Percentiles rank a stretch among this genome's conserved stretches.
Evolutionary conservation across 2,113 vertebrate genomes (phyloP).

Genomic region (Promerops cafer): DNA sequence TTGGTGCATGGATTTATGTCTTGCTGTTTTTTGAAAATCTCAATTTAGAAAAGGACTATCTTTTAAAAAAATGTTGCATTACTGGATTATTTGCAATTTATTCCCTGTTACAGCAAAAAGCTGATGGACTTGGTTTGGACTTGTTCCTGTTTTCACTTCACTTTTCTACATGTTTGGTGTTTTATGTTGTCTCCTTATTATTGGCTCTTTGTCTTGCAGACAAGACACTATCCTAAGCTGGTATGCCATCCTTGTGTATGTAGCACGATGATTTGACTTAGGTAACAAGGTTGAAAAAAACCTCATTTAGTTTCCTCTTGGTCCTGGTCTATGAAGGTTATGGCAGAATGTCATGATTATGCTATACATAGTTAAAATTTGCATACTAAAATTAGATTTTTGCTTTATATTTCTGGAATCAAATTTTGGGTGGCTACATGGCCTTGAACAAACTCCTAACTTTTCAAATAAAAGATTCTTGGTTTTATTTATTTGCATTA

Average conservation of each 20-base stretch:
- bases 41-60: background rate
- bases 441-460: background rate
- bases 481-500: background rate
- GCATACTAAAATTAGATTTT: background rate
- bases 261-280: background rate
- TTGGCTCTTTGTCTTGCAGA: background rate
- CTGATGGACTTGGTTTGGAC: background rate
- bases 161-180: accelerated
- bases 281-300: background rate
- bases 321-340: background rate
- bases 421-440: background rate
- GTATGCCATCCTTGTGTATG: background rate
- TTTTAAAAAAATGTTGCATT: background rate
- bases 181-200: background rate
- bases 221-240: background rate
- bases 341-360: background rate
- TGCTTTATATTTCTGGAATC: background rate
- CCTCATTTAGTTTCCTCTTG: accelerated
- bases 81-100: background rate
- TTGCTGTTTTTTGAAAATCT: background rate
- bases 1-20: background rate
- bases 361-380: background rate
- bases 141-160: background rate
- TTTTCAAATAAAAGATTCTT: background rate
- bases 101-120: background rate